A percentile compares a stretch with the other conserved stretches of the same genome.
Evolutionary conservation across 2,797 vertebrate genomes (phyloP).

Genomic region (Protosalanx chinensis): DNA sequence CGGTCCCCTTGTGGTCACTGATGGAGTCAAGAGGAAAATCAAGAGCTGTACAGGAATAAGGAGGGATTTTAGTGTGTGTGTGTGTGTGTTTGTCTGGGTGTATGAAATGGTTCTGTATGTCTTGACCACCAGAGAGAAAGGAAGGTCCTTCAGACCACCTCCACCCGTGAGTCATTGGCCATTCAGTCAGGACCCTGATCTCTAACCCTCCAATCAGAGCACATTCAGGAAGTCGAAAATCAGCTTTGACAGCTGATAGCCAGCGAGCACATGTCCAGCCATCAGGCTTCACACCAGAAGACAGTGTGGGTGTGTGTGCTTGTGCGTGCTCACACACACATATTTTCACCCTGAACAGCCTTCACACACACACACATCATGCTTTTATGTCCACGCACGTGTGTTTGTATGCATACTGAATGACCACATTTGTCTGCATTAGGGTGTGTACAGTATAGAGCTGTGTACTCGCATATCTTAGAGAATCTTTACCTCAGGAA

Average conservation of each 20-base stretch:
- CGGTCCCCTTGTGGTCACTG: slow-evolving; percentile 9
- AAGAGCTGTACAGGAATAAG: neutral
- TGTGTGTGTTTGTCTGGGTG: neutral
- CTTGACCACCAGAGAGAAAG: neutral
- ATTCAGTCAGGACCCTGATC: slow-evolving; percentile 7
- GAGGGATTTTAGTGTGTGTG: slow-evolving; percentile 6
- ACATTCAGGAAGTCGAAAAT: slow-evolving; percentile 20
- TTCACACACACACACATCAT: neutral
- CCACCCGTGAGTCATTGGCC: neutral
- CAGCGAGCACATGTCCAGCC: slow-evolving; percentile 48
- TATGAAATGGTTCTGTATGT: neutral
- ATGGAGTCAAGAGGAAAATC: slow-evolving; percentile 27
- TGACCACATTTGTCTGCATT: neutral
- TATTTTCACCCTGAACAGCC: too few relatives aligned
- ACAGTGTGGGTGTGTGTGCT: neutral
- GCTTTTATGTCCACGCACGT: neutral
- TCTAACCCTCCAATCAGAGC: slow-evolving; percentile 16
- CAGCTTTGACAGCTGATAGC: slow-evolving; percentile 14
- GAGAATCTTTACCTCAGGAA: neutral
- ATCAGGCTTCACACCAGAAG: slow-evolving; percentile 2
- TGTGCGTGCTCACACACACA: neutral
- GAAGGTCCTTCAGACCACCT: neutral
- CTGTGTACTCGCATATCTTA: neutral
- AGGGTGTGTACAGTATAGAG: neutral
- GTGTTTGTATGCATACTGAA: neutral